phyloP scores from a whole-genome alignment of 2,797 vertebrate genomes.

The Sparidentex hasta region DNA sequence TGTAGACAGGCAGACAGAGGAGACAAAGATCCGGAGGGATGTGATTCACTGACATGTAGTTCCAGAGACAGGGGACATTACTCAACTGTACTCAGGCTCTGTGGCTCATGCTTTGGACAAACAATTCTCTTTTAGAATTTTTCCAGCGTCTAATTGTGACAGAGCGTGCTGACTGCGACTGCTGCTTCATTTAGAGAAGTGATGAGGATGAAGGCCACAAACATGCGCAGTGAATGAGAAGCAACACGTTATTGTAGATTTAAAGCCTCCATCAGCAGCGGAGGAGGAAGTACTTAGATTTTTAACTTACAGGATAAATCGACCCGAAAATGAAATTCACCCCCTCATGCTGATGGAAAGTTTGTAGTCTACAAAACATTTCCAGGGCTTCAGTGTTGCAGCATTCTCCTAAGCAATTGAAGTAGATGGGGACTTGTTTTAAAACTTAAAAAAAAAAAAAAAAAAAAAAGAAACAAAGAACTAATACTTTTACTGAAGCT shows the following conservation, averaged over 20 bases:
- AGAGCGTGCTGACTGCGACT: slow-evolving; percentile 2
- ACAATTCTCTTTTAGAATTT: slow-evolving; percentile 5
- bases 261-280: neutral
- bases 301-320: no score
- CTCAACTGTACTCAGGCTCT: slow-evolving; percentile 44
- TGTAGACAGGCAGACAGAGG: slow-evolving; percentile 12
- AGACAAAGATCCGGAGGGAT: slow-evolving; percentile 29
- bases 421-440: no score
- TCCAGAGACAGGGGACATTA: slow-evolving; percentile 15
- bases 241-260: slow-evolving; percentile 3
- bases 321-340: no score
- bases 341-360: no score
- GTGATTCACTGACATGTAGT: slow-evolving; percentile 37
- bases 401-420: no score
- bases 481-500: no score
- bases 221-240: neutral
- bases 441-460: no score
- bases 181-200: slow-evolving; percentile 18
- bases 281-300: no score
- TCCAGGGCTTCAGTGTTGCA: no score
- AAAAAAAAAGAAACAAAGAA: no score
- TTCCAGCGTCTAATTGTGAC: slow-evolving; percentile 11
- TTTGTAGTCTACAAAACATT: no score
- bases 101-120: slow-evolving; percentile 31
- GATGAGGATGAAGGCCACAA: slow-evolving; percentile 19